Percentiles rank a stretch among this genome's conserved stretches.
Conservation (phyloP, 2,797 vertebrate genomes). For the Pseudocheirus occidentalis region DNA sequence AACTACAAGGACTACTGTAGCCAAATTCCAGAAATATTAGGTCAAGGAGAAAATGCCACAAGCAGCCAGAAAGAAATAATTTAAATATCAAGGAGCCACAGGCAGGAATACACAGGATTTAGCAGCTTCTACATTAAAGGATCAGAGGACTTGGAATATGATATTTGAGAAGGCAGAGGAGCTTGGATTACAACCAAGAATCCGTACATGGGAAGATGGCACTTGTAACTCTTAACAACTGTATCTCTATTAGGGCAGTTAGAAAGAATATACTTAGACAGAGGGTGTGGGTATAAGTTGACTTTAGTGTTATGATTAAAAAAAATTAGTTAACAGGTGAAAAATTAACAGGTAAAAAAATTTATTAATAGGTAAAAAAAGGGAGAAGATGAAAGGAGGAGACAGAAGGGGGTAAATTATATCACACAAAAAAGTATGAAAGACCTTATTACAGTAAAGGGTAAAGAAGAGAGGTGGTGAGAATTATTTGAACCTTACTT, state of each 20-base stretch:
- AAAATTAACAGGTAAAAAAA: too few species aligned
- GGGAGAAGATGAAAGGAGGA: not conserved
- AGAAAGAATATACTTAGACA: not conserved
- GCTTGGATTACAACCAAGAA: not conserved
- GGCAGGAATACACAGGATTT: not conserved
- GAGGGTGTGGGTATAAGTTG: not conserved
- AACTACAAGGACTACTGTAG: too few species aligned
- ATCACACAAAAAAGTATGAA: not conserved
- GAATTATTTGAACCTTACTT: not conserved
- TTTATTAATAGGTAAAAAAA: not conserved
- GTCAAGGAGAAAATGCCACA: not conserved
- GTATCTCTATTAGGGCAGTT: not conserved
- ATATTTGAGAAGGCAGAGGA: not conserved
- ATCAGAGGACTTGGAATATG: not conserved
- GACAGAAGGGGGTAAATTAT: not conserved
- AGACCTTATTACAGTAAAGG: not conserved
- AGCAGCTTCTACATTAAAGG: not conserved
- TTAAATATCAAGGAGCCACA: not conserved
- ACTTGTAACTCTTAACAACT: not conserved
- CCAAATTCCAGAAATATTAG: not conserved
- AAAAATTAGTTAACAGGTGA: not conserved
- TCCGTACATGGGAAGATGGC: not conserved
- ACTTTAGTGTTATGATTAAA: not conserved
- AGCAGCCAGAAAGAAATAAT: not conserved
- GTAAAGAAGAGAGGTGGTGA: not conserved